Base-by-base conservation (phyloP, 2,888 invertebrate species). In the Emesis furor region DNA sequence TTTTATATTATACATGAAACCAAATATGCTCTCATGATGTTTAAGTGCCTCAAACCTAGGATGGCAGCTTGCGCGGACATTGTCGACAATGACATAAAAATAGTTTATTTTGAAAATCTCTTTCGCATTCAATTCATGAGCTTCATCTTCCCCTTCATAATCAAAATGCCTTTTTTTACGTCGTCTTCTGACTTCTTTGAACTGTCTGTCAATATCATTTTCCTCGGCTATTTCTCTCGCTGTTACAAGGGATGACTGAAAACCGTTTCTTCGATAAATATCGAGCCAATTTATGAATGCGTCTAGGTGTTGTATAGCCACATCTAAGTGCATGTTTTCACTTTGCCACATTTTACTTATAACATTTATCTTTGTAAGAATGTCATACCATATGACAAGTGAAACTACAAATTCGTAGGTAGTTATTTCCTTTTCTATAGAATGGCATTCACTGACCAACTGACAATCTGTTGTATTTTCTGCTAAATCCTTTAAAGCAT, bases 371-470 rank as follows among this genome's bases (percentile, higher is more conserved):
- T 39, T 37, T 37, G 37, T 37, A 3, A 37, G 5, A 37, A 37
- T 37, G 37, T 37, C 3, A 3, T 37, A 37, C 37, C 37, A 37
- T 5, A 37, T 37, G 37, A 37, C 37, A 37, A 37, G 37, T 37
- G 37, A 37, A 3, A 37, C 37, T 37, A 37, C 37, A 37, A 37
- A 37, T 37, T 37, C 6, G 37, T 37, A 37, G 78, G 4, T 78
- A 76, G 65, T 62, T 67, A 73, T 81, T 73, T 78, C 42, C 69
- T 78, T 78, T 74, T 73, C 74, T 78, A 81, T 78, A 78, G 81
- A 81, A 73, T 81, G 78, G 77, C 73, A 81, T 81, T 81, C 72
- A 81, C 78, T 81, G 75, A 78, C 78, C 81, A 81, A 81, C 78
- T 74, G 78, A 78, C 65, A 78, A 72, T 78, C 67, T 78, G 74